Evolutionary conservation across 2,888 invertebrate genomes (phyloP).

Genomic region (Chironomus riparius): DNA sequence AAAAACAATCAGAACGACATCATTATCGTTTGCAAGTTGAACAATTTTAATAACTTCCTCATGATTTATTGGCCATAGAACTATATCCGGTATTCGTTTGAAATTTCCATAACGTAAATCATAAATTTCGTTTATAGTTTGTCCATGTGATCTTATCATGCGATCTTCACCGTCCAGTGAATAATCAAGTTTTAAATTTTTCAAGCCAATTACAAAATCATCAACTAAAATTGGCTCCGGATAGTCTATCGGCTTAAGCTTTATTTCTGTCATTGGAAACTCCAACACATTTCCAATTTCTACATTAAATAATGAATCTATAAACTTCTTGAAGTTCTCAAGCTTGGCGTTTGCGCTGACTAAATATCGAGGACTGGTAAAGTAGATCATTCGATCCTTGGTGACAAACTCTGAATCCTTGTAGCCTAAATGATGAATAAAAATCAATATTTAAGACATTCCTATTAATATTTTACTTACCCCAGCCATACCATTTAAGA

Average conservation of each 20-base stretch:
- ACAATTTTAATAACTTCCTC: no score
- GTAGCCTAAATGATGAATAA: slow-evolving; percentile 51
- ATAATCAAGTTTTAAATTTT: no score
- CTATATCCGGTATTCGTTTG: slow-evolving; percentile 82
- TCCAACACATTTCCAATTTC: slow-evolving; percentile 44
- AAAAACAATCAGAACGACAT: slow-evolving; percentile 82
- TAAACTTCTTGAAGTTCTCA: slow-evolving; percentile 76
- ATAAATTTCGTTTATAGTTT: slow-evolving; percentile 84
- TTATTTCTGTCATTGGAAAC: slow-evolving; percentile 39
- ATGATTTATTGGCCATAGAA: slow-evolving; percentile 37
- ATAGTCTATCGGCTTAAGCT: no score
- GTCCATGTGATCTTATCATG: slow-evolving; percentile 82
- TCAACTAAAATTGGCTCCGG: no score
- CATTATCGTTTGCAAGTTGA: slow-evolving; percentile 37
- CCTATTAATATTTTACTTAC: background rate
- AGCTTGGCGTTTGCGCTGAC: slow-evolving; percentile 58
- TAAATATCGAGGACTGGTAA: slow-evolving; percentile 51
- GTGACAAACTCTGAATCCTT: slow-evolving; percentile 81
- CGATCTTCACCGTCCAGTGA: slow-evolving; percentile 65
- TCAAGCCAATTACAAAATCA: no score
- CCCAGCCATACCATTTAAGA: slow-evolving; percentile 99
- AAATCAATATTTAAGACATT: no score
- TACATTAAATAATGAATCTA: slow-evolving; percentile 52
- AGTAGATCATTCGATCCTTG: slow-evolving; percentile 54
- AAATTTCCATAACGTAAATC: slow-evolving; percentile 63